A percentile compares a stretch with the other conserved stretches of the same genome.
phyloP scores from a whole-genome alignment of 2,113 vertebrate genomes.

The Gallinago jamesoni region DNA sequence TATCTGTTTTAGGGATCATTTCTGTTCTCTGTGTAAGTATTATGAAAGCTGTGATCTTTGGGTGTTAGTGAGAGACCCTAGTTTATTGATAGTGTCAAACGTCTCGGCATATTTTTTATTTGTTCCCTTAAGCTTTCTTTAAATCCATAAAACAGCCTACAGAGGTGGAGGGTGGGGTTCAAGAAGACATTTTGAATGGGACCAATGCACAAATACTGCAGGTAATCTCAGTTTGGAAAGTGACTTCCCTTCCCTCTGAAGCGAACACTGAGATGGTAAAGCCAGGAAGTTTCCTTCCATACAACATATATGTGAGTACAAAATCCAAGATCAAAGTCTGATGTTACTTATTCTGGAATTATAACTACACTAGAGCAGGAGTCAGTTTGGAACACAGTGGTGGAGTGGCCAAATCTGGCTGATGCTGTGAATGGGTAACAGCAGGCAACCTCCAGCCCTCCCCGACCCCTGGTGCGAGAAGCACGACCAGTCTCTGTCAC shows the following conservation, averaged over 20 bases:
- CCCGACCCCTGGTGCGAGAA: fast-evolving
- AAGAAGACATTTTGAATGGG: background rate
- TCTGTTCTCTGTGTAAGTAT: background rate
- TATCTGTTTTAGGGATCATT: background rate
- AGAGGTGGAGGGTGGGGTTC: fast-evolving
- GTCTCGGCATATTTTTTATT: background rate
- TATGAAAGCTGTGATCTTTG: background rate
- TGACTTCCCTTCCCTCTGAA: background rate
- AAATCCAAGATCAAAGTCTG: background rate
- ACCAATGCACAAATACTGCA: background rate
- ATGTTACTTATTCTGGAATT: background rate
- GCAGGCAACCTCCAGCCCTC: background rate
- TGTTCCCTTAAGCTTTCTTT: background rate
- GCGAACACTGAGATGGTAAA: background rate
- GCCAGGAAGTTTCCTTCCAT: background rate
- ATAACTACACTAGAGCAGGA: background rate
- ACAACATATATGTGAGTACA: background rate
- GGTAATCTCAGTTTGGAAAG: background rate
- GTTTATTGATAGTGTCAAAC: background rate
- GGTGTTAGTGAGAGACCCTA: background rate
- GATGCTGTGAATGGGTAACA: background rate
- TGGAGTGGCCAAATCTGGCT: background rate
- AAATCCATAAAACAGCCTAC: background rate
- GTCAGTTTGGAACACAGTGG: background rate
- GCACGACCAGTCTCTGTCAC: fast-evolving